Evolutionary conservation across 2,113 vertebrate genomes (phyloP), one percentile per base, ranked within the genome.

Genomic region (Capreolus pygargus): DNA sequence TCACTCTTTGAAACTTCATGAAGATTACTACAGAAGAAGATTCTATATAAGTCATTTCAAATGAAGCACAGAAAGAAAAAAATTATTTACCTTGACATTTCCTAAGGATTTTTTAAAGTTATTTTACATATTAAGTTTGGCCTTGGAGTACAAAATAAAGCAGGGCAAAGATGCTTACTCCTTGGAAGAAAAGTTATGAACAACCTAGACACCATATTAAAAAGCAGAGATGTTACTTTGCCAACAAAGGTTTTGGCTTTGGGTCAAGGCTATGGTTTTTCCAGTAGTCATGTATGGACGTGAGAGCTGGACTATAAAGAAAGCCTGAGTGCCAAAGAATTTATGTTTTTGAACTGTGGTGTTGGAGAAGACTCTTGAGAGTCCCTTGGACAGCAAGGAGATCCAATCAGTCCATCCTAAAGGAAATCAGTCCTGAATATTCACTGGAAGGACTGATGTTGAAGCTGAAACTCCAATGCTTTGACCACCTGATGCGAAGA

Each of bases 1-100:
- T 97, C 96, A 97, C 97, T 96, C 97, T 98, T 95, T 97, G 93
- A 98, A 97, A 97, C 6, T 14, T 43, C 98, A 98, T 95, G 96
- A 98, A 97, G 93, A 97, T 98, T 98, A 97, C 94, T 95, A 97
- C 87, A 95, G 97, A 98, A 98, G 96, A 94, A 98, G 97, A 98
- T 95, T 97, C 97, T 98, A 93, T 98, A 78, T 94, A 98, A 97
- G 98, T 96, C 95, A 96, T 98, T 98, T 98, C 95, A 98, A 98
- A 98, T 94, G 96, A 98, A 98, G 98, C 97, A 98, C 97, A 90
- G 95, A 97, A 96, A 43, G 70, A 97, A 98, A 89, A 98, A 92
- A 94, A 96, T 97, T 97, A 98, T 96, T 98, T 97, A 98, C 89
- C 98, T 98, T 98, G 98, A 94, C 96, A 98, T 97, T 98, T 94